Percentiles rank a stretch among this genome's conserved stretches.
These are phyloP conservation scores for Drosophila neotestacea DNA, from an alignment of 2,888 invertebrate species.

Conservation along the genomic window DNA sequence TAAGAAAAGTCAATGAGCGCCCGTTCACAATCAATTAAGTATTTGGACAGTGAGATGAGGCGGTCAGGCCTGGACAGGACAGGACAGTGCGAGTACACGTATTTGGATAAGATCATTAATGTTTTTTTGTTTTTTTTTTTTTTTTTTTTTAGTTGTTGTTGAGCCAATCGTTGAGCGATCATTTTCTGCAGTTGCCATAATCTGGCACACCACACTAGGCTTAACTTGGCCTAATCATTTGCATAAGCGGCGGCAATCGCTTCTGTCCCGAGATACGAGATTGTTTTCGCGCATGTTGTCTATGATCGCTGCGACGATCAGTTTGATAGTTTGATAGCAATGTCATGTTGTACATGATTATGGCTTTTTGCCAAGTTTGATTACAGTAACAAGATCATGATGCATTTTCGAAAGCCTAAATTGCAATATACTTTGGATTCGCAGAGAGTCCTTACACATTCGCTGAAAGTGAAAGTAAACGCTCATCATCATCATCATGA, in stretches of 20 bases:
- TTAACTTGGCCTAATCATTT: constrained; percentile 40
- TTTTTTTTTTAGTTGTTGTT: background rate
- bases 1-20: constrained; percentile 76
- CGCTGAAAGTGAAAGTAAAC: constrained; percentile 61
- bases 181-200: constrained; percentile 42
- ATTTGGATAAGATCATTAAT: constrained; percentile 56
- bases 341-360: constrained; percentile 63
- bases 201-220: constrained; percentile 25
- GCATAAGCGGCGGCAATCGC: constrained; percentile 42
- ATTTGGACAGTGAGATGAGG: constrained; percentile 57
- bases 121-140: background rate
- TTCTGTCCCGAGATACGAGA: constrained; percentile 19
- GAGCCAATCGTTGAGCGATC: constrained; percentile 45
- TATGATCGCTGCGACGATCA: constrained; percentile 13
- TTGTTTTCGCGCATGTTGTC: constrained; percentile 33
- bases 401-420: constrained; percentile 76
- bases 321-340: constrained; percentile 41
- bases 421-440: constrained; percentile 41
- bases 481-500: constrained; percentile 45
- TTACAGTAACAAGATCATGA: constrained; percentile 76
- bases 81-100: constrained; percentile 7
- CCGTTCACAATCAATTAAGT: constrained; percentile 77
- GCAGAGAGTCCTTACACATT: constrained; percentile 58
- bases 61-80: background rate
- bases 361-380: constrained; percentile 70